phyloP scores from a whole-genome alignment of 2,797 vertebrate genomes.

The Arctocebus calabarensis region DNA sequence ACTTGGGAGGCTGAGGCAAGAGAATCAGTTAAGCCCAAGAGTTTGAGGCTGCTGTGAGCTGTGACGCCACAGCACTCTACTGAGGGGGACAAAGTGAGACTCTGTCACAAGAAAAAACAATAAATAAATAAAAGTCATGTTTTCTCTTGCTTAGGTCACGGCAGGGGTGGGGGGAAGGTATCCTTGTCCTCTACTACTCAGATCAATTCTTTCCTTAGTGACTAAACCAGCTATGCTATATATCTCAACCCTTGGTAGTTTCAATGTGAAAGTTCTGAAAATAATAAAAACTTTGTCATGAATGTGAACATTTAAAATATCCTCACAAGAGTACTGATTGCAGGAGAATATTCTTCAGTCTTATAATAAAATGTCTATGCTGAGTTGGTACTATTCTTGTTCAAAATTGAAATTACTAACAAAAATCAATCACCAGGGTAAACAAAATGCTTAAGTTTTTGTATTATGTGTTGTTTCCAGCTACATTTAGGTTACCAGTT shows the following conservation, averaged over 20 bases:
- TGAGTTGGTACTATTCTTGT: not conserved
- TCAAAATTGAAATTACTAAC: conserved; percentile 23
- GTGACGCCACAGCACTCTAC: too few relatives aligned
- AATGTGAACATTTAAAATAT: conserved; percentile 26
- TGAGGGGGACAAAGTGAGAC: too few relatives aligned
- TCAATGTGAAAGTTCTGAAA: not conserved
- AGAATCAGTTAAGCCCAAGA: too few relatives aligned
- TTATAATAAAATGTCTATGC: conserved; percentile 9
- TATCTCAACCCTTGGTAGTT: not conserved
- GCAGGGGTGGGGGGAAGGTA: not conserved
- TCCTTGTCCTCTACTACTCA: not conserved
- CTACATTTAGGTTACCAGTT: not conserved
- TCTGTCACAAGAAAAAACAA: too few relatives aligned
- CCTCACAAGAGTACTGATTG: conserved; percentile 11
- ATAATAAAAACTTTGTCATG: not conserved
- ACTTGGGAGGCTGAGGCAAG: too few relatives aligned
- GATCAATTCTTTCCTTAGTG: not conserved
- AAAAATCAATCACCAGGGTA: conserved; percentile 10
- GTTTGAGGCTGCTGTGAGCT: too few relatives aligned
- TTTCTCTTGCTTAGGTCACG: conserved; percentile 51
- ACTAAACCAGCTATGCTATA: not conserved
- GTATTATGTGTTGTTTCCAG: not conserved
- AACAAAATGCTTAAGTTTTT: conserved; percentile 30
- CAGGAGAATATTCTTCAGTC: conserved; percentile 1
- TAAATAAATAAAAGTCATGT: not conserved